A percentile compares a stretch with the other conserved stretches of the same genome.
These are phyloP conservation scores for Festucalex cinctus DNA, from an alignment of 2,113 vertebrate genomes.

Conservation along the genomic window DNA sequence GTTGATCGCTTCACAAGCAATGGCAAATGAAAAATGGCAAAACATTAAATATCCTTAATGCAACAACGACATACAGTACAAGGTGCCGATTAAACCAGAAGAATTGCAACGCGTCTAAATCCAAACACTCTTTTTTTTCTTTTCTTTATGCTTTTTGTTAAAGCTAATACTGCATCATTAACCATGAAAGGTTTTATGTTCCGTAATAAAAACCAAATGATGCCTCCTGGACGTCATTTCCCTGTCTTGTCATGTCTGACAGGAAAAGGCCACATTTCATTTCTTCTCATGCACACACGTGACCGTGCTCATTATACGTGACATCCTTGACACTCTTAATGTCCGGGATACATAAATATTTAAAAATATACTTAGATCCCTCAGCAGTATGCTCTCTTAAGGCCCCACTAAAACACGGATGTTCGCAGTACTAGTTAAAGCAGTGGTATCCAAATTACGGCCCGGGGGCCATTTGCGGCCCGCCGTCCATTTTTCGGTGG, in stretches of 20 bases:
- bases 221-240: constrained; percentile 50
- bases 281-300: constrained; percentile 27
- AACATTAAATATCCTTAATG: neutral
- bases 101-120: constrained; percentile 13
- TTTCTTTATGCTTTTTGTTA: constrained; percentile 31
- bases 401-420: neutral
- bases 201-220: constrained; percentile 42
- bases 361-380: neutral
- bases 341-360: constrained; percentile 33
- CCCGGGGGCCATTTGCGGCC: too few relatives aligned
- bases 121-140: neutral
- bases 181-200: constrained; percentile 54
- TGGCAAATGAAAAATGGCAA: too few relatives aligned
- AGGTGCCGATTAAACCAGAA: constrained; percentile 28
- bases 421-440: neutral
- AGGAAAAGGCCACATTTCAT: constrained; percentile 31
- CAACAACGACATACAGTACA: constrained; percentile 7
- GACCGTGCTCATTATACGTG: constrained; percentile 16
- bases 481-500: too few relatives aligned
- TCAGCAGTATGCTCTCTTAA: neutral
- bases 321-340: constrained; percentile 22
- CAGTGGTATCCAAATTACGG: too few relatives aligned
- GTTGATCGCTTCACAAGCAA: too few relatives aligned
- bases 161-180: constrained; percentile 43
- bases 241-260: constrained; percentile 38